Percentiles rank a stretch among this genome's conserved stretches.
Evolutionary conservation across 2,888 invertebrate species (phyloP).

Genomic region (Busseola fusca): DNA sequence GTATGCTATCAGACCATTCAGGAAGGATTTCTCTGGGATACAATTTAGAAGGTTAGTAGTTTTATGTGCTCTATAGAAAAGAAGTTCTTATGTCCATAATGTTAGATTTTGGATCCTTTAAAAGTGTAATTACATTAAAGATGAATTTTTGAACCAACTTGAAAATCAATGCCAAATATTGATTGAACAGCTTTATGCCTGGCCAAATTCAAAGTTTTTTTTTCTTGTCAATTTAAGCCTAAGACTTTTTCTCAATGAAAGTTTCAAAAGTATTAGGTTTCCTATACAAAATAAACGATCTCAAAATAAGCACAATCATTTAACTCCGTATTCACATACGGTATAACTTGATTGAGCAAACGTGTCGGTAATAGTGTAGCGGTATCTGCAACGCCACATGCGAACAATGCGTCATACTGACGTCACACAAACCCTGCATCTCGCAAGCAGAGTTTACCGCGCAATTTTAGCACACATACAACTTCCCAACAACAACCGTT

Average conservation of each 20-base stretch:
- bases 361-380: too few species aligned
- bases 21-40: conserved; percentile 87
- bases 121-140: neutral
- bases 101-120: neutral
- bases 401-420: too few species aligned
- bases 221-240: neutral
- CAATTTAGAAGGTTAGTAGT: conserved; percentile 82
- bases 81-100: neutral
- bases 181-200: neutral
- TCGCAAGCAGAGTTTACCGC: too few species aligned
- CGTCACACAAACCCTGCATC: too few species aligned
- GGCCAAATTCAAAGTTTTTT: neutral
- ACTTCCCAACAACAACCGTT: too few species aligned
- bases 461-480: too few species aligned
- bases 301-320: neutral
- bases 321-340: neutral
- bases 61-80: too few species aligned
- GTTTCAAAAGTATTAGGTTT: neutral
- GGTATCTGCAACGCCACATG: too few species aligned
- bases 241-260: neutral
- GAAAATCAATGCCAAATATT: conserved; percentile 1
- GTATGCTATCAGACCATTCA: conserved; percentile 83
- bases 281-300: neutral
- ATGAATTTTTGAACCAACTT: neutral
- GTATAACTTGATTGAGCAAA: neutral